Evolutionary conservation across 2,888 invertebrate species (phyloP).

Genomic region (Lampropteryx suffumata): DNA sequence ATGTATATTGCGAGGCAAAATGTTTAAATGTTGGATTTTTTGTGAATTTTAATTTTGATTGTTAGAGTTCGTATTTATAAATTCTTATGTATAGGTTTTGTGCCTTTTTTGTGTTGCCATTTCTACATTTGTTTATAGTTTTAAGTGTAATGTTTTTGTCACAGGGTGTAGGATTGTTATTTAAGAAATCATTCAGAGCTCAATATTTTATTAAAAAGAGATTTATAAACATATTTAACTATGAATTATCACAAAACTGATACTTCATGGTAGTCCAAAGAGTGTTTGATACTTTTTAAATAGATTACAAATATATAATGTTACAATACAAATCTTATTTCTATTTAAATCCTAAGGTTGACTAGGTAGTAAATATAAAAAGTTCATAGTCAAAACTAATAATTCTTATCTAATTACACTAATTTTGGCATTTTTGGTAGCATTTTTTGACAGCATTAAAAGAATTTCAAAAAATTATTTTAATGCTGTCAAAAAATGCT

Average conservation of each 20-base stretch:
- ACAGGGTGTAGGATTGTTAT: conserved; percentile 13
- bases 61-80: too few relatives aligned
- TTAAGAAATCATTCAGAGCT: not conserved
- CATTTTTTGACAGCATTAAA: too few relatives aligned
- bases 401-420: too few relatives aligned
- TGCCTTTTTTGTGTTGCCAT: not conserved
- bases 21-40: too few relatives aligned
- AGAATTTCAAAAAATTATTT: too few relatives aligned
- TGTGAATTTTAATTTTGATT: too few relatives aligned
- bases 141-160: not conserved
- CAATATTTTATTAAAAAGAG: not conserved
- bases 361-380: conserved; percentile 38
- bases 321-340: conserved; percentile 18
- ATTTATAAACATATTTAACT: not conserved
- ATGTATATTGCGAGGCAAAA: too few relatives aligned
- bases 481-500: too few relatives aligned
- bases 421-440: too few relatives aligned
- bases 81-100: not conserved
- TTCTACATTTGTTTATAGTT: not conserved
- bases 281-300: conserved; percentile 9
- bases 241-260: not conserved
- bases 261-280: conserved; percentile 10
- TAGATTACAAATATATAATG: conserved; percentile 21
- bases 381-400: not conserved
- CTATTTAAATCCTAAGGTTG: conserved; percentile 31